Percentiles rank a stretch among this genome's conserved stretches.
phyloP scores from a whole-genome alignment of 2,888 invertebrate species.

The Dysmachus trigonus region DNA sequence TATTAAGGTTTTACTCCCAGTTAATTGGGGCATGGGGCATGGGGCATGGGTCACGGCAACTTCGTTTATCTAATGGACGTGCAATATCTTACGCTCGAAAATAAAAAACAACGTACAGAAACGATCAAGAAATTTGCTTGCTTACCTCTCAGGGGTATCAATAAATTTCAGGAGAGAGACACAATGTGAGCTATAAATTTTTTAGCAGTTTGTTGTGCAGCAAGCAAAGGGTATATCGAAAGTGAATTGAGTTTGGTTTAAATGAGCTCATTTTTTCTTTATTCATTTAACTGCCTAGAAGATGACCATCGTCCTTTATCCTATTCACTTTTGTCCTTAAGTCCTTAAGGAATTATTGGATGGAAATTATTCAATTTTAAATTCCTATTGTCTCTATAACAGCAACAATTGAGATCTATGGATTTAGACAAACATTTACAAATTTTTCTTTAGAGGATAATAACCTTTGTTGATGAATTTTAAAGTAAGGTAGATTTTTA shows the following conservation, averaged over 20 bases:
- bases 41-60: slow-evolving; percentile 8
- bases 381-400: too few species aligned
- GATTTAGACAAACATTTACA: too few species aligned
- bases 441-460: too few species aligned
- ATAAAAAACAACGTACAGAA: not conserved
- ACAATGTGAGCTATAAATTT: not conserved
- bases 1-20: not conserved
- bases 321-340: too few species aligned
- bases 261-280: not conserved
- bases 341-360: too few species aligned
- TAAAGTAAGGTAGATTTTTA: too few species aligned
- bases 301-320: not conserved
- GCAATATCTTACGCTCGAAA: not conserved
- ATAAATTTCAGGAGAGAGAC: not conserved
- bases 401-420: too few species aligned
- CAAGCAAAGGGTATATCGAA: not conserved
- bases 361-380: too few species aligned
- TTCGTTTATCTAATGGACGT: slow-evolving; percentile 24
- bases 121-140: not conserved
- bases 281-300: not conserved
- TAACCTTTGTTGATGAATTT: too few species aligned
- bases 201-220: not conserved
- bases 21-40: not conserved
- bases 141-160: not conserved
- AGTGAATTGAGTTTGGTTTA: not conserved